Conservation (phyloP, 1,140 invertebrate species). For the Berghia stephanieae region DNA sequence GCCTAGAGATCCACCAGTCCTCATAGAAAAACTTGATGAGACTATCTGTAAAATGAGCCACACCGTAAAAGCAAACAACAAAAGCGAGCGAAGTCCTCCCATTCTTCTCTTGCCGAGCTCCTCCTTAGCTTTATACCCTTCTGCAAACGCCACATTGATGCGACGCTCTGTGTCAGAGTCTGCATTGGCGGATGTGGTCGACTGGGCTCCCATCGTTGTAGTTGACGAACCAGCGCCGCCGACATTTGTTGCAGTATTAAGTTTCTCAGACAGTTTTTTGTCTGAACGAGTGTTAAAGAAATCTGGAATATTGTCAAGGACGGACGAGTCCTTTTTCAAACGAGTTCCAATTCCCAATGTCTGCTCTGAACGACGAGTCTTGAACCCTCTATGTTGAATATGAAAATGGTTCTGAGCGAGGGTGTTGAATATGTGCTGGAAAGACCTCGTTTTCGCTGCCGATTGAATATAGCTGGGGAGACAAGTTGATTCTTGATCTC, state of each 20-base stretch:
- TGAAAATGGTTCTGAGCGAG: background rate
- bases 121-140: constrained; percentile 46
- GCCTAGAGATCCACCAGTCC: constrained; percentile 36
- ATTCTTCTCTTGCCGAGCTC: constrained; percentile 35
- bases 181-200: constrained; percentile 8
- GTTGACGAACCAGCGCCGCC: constrained; percentile 12
- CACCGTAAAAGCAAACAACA: background rate
- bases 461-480: background rate
- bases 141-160: constrained; percentile 48
- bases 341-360: constrained; percentile 29
- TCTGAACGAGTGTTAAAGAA: constrained; percentile 31
- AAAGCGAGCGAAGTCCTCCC: constrained; percentile 20
- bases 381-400: constrained; percentile 37
- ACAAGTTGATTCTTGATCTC: background rate
- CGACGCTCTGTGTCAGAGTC: constrained; percentile 42
- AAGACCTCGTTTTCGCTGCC: background rate
- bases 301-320: constrained; percentile 35
- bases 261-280: constrained; percentile 18
- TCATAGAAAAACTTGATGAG: constrained; percentile 17
- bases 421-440: background rate
- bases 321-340: constrained; percentile 20
- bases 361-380: constrained; percentile 37
- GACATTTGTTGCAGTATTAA: constrained; percentile 27
- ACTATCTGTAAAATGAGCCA: constrained; percentile 12
- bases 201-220: background rate